phyloP scores from a whole-genome alignment of 2,113 vertebrate species.

The Orientallactaga bullata region DNA sequence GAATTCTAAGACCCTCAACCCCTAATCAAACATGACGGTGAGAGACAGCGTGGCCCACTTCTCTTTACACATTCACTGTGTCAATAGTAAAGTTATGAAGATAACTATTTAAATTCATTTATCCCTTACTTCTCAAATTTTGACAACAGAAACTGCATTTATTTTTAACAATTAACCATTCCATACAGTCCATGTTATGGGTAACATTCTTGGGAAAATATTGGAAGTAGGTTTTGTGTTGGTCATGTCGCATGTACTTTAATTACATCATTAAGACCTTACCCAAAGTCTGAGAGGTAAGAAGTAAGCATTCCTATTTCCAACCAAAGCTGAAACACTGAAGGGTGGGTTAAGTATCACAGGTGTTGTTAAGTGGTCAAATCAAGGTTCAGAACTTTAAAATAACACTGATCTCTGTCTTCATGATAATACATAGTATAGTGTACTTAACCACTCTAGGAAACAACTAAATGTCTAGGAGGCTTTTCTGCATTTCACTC shows the following conservation, averaged over 20 bases:
- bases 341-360: constrained; percentile 1
- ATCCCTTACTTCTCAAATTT: neutral
- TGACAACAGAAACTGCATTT: neutral
- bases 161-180: constrained; percentile 40
- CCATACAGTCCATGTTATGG: constrained; percentile 1
- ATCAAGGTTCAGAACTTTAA: neutral
- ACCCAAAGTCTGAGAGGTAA: constrained; percentile 52
- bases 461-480: constrained; percentile 24
- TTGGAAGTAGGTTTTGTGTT: constrained; percentile 30
- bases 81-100: neutral
- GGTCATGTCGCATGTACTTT: neutral
- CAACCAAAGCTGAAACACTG: constrained; percentile 37
- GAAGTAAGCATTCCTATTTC: constrained; percentile 18
- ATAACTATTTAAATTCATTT: constrained; percentile 1
- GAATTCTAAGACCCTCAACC: neutral
- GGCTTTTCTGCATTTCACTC: neutral
- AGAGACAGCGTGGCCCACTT: neutral
- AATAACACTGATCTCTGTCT: neutral
- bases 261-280: constrained; percentile 48
- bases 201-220: constrained; percentile 37
- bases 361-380: neutral
- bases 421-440: neutral
- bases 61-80: neutral
- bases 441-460: neutral
- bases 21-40: neutral